Base-by-base conservation (phyloP, 2,797 vertebrate species). In the Sebastes wilsoni region DNA sequence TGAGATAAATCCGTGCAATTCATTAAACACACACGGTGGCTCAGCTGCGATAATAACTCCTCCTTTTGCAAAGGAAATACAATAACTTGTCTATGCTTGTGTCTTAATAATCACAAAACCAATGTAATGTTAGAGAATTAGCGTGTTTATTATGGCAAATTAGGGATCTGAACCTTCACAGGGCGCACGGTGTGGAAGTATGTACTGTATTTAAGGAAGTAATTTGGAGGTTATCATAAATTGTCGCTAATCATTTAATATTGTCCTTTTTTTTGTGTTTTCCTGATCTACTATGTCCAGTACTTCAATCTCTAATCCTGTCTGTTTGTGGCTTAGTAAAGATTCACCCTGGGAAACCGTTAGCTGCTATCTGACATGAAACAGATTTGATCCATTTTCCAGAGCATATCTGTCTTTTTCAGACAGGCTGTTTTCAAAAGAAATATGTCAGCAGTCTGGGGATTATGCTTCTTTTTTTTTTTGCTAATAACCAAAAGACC, bases 371-470 rank as follows among this genome's bases (percentile, higher is more conserved):
- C 92, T 93, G 86, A 89, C 85, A 86, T 87, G 65, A 88, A 93
- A 82, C 89, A 89, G 89, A 92, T 92, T 90, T 88, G 88, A 93
- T 95, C 91, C 85, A 79, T 88, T 91, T 88, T 87, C 22, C 78
- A 60, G 34, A 59, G 85, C 90, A 23, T 90, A 92, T 94, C 90
- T 90, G 82, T 84, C 82, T 87, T 89, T 91, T 91, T 89, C 87
- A 92, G 87, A 91, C 81, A 69, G 65, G 66, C 81, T 2, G 16
- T 89, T 87, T 90, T 93, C 73, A 91, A 93, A 92, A 92, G 89
- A 90, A 89, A 91, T 70, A 83, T 89, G 90, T 93, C 92, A 93
- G 92, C 92, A 92, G 83, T 85, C 81, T 77, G 83, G 78, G 92
- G 90, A 94, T 93, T 93, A 92, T 87, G 79, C 52, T 72, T 77